Evolutionary conservation across 2,113 vertebrate species (phyloP).

Genomic region (Pygoscelis adeliae): DNA sequence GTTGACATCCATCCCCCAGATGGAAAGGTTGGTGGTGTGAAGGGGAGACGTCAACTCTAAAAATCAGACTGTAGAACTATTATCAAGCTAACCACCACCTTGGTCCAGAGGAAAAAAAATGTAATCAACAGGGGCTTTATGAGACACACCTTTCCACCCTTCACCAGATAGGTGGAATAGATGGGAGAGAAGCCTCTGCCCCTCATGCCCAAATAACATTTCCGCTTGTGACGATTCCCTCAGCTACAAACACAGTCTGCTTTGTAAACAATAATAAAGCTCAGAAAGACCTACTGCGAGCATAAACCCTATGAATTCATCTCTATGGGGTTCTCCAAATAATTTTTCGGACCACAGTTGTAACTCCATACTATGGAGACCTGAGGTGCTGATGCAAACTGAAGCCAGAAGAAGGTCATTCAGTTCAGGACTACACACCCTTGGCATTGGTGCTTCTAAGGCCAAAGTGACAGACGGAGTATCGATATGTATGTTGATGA

Average conservation of each 20-base stretch:
- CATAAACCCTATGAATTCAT: neutral
- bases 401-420: neutral
- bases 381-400: neutral
- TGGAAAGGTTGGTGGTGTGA: neutral
- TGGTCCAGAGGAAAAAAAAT: neutral
- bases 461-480: neutral
- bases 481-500: neutral
- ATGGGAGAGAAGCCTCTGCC: neutral
- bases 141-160: neutral
- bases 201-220: neutral
- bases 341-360: neutral
- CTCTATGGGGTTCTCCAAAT: neutral
- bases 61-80: neutral
- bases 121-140: neutral
- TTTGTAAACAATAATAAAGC: neutral
- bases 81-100: neutral
- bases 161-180: accelerated
- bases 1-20: too few species aligned
- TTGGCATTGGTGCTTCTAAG: neutral
- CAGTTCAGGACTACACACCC: neutral
- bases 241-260: neutral
- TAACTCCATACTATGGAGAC: accelerated
- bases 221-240: neutral
- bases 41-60: neutral
- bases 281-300: neutral